Conservation (phyloP, 2,888 invertebrate species). For the Hypomecis punctinalis region DNA sequence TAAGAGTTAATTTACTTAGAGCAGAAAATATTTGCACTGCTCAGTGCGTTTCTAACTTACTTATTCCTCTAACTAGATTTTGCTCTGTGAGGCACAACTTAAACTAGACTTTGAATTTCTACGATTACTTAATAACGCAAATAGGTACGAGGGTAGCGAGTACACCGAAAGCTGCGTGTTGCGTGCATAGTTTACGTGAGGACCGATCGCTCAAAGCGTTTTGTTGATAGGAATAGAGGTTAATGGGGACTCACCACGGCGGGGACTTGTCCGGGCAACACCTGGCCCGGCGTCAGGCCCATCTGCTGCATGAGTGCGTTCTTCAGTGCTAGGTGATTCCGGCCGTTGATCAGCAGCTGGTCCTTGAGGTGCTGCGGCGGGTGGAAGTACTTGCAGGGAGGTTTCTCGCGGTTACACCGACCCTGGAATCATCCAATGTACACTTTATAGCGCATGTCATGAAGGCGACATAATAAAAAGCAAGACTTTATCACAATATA, state of each 20-base stretch:
- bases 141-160: conserved; percentile 61
- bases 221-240: conserved; percentile 29
- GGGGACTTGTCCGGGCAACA: conserved; percentile 97
- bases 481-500: conserved; percentile 22
- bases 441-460: conserved; percentile 24
- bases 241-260: conserved; percentile 90
- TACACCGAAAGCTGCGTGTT: conserved; percentile 82
- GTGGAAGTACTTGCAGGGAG: conserved; percentile 99
- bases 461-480: conserved; percentile 19
- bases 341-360: conserved; percentile 99
- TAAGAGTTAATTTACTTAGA: conserved; percentile 52
- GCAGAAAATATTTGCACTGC: conserved; percentile 48
- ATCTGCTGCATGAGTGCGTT: conserved; percentile 99
- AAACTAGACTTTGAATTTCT: conserved; percentile 63
- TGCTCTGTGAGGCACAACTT: conserved; percentile 69
- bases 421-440: conserved; percentile 88
- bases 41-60: conserved; percentile 36
- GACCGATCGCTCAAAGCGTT: conserved; percentile 81
- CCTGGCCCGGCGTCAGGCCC: conserved; percentile 96
- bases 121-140: conserved; percentile 66
- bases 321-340: conserved; percentile 99
- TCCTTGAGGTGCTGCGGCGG: conserved; percentile 99
- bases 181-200: conserved; percentile 74
- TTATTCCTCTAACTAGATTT: conserved; percentile 27
- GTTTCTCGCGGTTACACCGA: conserved; percentile 99